Base-by-base conservation (phyloP, 2,113 vertebrate species). In the Riparia riparia region DNA sequence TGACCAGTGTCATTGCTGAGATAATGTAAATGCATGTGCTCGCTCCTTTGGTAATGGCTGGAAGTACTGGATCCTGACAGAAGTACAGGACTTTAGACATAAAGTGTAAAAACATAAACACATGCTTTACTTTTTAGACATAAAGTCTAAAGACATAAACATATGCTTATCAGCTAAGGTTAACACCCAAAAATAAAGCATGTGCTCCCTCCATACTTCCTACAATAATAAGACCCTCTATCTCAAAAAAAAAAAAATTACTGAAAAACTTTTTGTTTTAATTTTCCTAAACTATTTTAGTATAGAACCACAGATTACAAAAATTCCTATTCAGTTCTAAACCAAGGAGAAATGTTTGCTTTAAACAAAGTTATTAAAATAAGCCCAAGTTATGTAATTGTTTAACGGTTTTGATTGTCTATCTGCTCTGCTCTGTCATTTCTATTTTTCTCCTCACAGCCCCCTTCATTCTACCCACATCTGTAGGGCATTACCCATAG, bases 401-500 rank as follows among this genome's bases (percentile, higher is more conserved):
- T 65, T 93, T 94, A 92, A 95, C 16, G 16, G 47, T 42, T 92
- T 90, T 65, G 92, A 79, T 32, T 34, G 70, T 31, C 77, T 79
- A 94, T 96, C 78, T 90, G 63, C 54, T 82, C 53, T 58, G 69
- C 56, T 60, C 31, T 4, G 4, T 82, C 87, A 91, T 82, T 88
- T 94, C 82, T 82, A 47, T 76, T 95, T 95, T 95, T 88, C 74
- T 96, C 53, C 71, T 81, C 68, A 78, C 1, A 54, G 66, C 68
- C 85, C 51, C 64, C 64, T 94, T 87, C 90, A 31, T 77, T 79
- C 82, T 92, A 61, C 82, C 95, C 94, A 96, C 95, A 97, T 96
- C 95, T 96, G 94, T 77, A 90, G 91, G 95, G 92, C 87, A 96
- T 96, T 96, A 96, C 95, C 96, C 95, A 80, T 83, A 97, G 82